Evolutionary conservation across 2,888 invertebrate species (phyloP).

Genomic region (Pachydiplax longipennis): DNA sequence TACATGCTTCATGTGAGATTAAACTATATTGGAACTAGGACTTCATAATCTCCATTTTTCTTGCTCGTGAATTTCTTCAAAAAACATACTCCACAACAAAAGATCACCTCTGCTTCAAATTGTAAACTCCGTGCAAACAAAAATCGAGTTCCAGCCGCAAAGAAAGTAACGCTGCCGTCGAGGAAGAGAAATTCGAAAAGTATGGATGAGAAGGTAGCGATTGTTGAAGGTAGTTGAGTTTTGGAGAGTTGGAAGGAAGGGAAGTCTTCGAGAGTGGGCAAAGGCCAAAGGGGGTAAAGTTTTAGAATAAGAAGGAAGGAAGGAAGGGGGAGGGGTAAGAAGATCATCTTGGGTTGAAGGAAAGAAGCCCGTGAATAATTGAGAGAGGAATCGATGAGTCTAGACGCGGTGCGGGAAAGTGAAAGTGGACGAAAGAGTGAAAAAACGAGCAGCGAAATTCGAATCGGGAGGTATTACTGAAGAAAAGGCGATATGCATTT

Average conservation of each 20-base stretch:
- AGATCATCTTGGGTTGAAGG: constrained; percentile 35
- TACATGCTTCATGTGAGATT: too few species aligned
- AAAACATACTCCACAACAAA: too few species aligned
- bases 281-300: not conserved
- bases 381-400: constrained; percentile 34
- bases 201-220: too few species aligned
- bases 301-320: not conserved
- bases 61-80: too few species aligned
- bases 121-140: too few species aligned
- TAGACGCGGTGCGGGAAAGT: not conserved
- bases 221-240: not conserved
- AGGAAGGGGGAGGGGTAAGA: not conserved
- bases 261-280: not conserved
- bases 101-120: too few species aligned
- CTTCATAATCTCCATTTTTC: too few species aligned
- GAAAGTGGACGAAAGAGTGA: not conserved
- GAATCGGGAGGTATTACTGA: not conserved
- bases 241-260: not conserved
- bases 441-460: not conserved
- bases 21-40: too few species aligned
- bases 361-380: constrained; percentile 32
- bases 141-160: too few species aligned
- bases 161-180: too few species aligned
- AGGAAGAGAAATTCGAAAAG: too few species aligned
- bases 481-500: not conserved